Percentiles rank a stretch among this genome's conserved stretches.
phyloP scores from a whole-genome alignment of 2,888 invertebrate species.

The Drosophila anomalipes region DNA sequence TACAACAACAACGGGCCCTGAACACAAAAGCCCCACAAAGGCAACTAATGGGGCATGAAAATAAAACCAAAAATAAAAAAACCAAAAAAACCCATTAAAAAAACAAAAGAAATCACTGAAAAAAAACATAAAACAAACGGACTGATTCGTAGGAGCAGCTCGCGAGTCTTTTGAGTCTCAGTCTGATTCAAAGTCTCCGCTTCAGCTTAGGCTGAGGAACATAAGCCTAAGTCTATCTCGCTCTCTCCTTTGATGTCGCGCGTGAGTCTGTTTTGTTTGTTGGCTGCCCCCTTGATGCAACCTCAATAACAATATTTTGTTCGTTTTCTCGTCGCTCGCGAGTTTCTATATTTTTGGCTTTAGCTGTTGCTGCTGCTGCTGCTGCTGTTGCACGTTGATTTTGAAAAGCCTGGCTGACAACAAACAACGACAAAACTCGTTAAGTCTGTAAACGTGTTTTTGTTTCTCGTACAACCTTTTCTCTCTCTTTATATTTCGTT shows the following conservation, averaged over 20 bases:
- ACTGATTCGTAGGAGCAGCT: conserved; percentile 15
- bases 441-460: conserved; percentile 74
- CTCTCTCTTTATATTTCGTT: conserved; percentile 30
- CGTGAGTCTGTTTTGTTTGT: conserved; percentile 27
- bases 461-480: conserved; percentile 44
- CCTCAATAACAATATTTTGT: conserved; percentile 70
- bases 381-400: conserved; percentile 61
- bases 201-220: conserved; percentile 15
- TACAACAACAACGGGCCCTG: conserved; percentile 12
- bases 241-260: background rate
- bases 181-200: conserved; percentile 5
- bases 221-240: conserved; percentile 7
- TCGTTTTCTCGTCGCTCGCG: conserved; percentile 50
- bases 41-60: conserved; percentile 62
- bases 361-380: conserved; percentile 18
- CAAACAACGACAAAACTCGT: conserved; percentile 59
- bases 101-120: conserved; percentile 8
- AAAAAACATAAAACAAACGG: conserved; percentile 11
- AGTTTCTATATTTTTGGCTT: conserved; percentile 52
- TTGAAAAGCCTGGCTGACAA: conserved; percentile 45
- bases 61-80: conserved; percentile 22
- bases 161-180: background rate
- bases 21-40: conserved; percentile 48
- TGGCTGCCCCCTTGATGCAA: conserved; percentile 53
- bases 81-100: conserved; percentile 25